Evolutionary conservation across 2,888 invertebrate genomes (phyloP), one percentile per base, ranked within the genome.

Genomic region (Oligia strigilis): DNA sequence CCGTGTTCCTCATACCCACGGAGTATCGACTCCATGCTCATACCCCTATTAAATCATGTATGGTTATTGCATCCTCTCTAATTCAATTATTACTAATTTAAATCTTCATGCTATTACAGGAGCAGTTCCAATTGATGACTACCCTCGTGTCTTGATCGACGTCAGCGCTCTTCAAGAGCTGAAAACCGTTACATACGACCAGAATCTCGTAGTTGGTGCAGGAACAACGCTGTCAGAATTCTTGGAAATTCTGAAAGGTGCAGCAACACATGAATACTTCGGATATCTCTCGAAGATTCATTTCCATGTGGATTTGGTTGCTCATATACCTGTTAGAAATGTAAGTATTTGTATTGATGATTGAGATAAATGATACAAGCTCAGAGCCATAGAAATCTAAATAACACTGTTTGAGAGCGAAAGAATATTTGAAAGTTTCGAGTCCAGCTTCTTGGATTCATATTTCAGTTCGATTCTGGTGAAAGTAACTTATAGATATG

Each of bases 241-340:
- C 2, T 95, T 97, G 87, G 94, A 97, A 0, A 90, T 97, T 23
- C 96, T 97, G 67, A 86, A 93, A n/a, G 89, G 88, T 17, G 78
- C 94, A 8, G 89, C 94, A 0, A 66, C 85, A n/a, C 83, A 84
- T 19, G 91, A 93, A 0, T 95, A 97, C 36, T 98, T 98, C 91
- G 92, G 94, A 6, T 98, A 98, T 93, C 93, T 98, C 72, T 92
- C 93, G 3, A 95, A 96, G 71, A 91, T 98, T 81, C 97, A 97
- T 36, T 94, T 97, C 60, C 98, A 98, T 90, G 94, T 98, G 40
- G 97, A 97, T 87, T 91, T 98, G 79, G 97, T 98, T 4, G 98
- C 98, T 4, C 98, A 98, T 92, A 97, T 98, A 67, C 97, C 98
- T 46, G 97, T 98, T 1, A 96, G 98, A 93, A 98, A 98, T 94